Evolutionary conservation across 2,113 vertebrate genomes (phyloP).

Genomic region (Thunnus thynnus): DNA sequence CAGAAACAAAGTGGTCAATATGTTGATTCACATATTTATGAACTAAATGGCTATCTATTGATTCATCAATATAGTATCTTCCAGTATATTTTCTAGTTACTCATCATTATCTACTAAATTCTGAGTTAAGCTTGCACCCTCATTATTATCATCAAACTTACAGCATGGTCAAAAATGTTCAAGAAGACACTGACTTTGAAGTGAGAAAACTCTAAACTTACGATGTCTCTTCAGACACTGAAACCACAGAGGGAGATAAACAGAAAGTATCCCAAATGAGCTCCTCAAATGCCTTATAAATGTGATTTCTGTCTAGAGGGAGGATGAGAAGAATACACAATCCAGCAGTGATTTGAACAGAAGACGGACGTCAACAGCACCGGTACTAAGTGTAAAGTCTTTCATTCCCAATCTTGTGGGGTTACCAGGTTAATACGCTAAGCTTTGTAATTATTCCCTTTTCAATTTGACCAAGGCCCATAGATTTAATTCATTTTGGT

Average conservation of each 20-base stretch:
- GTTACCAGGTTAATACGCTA: too few species aligned
- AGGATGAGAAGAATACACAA: slow-evolving; percentile 3
- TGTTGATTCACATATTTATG: too few species aligned
- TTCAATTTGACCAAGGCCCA: not conserved
- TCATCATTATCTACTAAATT: too few species aligned
- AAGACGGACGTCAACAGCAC: not conserved
- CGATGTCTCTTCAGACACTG: not conserved
- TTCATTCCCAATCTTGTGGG: too few species aligned
- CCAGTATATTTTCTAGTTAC: too few species aligned
- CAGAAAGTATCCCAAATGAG: slow-evolving; percentile 1
- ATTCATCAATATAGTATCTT: too few species aligned
- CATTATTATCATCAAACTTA: too few species aligned
- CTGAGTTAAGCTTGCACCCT: too few species aligned
- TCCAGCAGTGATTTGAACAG: slow-evolving; percentile 22
- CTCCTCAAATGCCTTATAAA: not conserved
- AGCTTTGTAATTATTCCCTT: not conserved
- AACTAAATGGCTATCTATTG: too few species aligned
- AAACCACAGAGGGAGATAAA: slow-evolving; percentile 10
- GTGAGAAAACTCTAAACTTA: not conserved
- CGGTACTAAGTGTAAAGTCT: not conserved
- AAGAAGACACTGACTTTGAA: not conserved
- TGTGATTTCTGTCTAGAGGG: slow-evolving; percentile 9
- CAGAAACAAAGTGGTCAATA: too few species aligned
- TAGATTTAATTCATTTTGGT: not conserved
- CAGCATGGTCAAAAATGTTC: too few species aligned